Evolutionary conservation across 1,140 invertebrate genomes (phyloP), one percentile per base, ranked within the genome.

Genomic region (Chrysoperla carnea): DNA sequence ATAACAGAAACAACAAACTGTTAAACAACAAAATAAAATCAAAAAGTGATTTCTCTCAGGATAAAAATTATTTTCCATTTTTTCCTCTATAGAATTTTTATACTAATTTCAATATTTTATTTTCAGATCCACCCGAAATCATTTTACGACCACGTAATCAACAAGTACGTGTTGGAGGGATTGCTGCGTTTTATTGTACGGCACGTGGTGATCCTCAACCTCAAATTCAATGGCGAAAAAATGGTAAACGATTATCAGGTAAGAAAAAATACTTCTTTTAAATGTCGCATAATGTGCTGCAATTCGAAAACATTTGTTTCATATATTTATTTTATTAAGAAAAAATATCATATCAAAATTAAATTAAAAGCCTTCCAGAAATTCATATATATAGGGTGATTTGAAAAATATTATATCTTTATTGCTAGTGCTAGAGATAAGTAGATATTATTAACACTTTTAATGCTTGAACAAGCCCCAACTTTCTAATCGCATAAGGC

Each of bases 121-220:
- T 60, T 60, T 48, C 76, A 93, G 89, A 89, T 78, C 88, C 88
- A 39, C 87, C 88, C 46, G 81, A 87, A 68, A 88, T 94, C 56
- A 77, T 84, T 51, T 79, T 81, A 54, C 76, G 76, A 54, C 89
- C 89, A 8, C 71, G 77, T 46, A 85, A 89, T 58, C 84, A 89
- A 54, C 80, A 81, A 52, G 92, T 95, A 28, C 78, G 81, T 44
- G 83, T 79, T 40, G 87, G 86, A 42, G 82, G 83, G n/a, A 84
- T 89, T 42, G 91, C 91, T 1, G 85, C 84, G 35, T 95, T 97
- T 69, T 92, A 90, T 64, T 98, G 93, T 69, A 82, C 81, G 37
- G 91, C 91, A 12, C 73, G 81, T 38, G 91, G 92, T 12, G 81
- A 90, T 65, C 93, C 93, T 36, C 65, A 72, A 11, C 88, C 89